Evolutionary conservation across 2,888 invertebrate species (phyloP).

Genomic region (Siphlonurus alternatus): DNA sequence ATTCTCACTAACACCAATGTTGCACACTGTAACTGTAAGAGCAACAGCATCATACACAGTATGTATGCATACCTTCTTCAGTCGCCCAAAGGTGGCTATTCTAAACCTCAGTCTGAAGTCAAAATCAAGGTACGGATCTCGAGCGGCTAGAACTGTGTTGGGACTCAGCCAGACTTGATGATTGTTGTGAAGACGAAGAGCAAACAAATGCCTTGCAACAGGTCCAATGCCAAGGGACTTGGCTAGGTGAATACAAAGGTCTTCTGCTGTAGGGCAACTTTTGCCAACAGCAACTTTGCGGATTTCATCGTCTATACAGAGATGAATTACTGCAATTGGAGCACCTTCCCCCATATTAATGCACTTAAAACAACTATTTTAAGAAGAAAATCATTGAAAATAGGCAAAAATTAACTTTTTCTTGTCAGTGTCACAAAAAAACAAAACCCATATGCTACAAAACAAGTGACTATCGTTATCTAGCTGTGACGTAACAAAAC

Average conservation of each 20-base stretch:
- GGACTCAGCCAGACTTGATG: slow-evolving; percentile 52
- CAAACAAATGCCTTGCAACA: slow-evolving; percentile 59
- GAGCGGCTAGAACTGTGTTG: slow-evolving; percentile 34
- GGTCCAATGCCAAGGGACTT: slow-evolving; percentile 57
- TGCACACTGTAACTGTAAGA: too few relatives aligned
- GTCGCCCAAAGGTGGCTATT: slow-evolving; percentile 13
- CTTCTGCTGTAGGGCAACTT: slow-evolving; percentile 39
- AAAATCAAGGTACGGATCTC: slow-evolving; percentile 31
- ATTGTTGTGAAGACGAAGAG: slow-evolving; percentile 44
- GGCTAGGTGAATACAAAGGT: slow-evolving; percentile 51
- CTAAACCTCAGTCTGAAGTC: slow-evolving; percentile 71
- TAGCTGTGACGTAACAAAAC: background rate
- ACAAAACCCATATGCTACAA: background rate
- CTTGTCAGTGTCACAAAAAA: background rate
- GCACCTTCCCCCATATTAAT: slow-evolving; percentile 5
- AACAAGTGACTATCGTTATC: background rate
- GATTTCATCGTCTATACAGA: slow-evolving; percentile 3
- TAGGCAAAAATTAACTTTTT: background rate
- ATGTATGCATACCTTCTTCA: background rate
- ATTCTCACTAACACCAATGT: too few relatives aligned
- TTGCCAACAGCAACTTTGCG: background rate
- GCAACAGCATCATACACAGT: too few relatives aligned
- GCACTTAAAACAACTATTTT: background rate
- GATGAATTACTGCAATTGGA: slow-evolving; percentile 3
- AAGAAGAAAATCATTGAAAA: background rate